Evolutionary conservation across 2,113 vertebrate genomes (phyloP).

Genomic region (Vulpes ferrilata): DNA sequence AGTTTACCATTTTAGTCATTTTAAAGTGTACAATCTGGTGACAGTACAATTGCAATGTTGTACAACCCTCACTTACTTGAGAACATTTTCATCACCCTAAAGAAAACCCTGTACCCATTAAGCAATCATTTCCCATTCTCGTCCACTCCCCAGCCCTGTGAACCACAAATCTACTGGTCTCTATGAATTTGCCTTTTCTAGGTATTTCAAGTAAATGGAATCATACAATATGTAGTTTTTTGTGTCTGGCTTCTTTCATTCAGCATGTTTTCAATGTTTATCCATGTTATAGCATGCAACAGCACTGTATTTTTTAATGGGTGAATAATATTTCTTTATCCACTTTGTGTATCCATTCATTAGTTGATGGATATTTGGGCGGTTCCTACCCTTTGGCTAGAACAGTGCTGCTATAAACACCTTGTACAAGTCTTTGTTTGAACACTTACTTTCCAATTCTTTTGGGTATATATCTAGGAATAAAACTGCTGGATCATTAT

Average conservation of each 20-base stretch:
- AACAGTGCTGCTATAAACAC: neutral
- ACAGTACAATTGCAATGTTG: neutral
- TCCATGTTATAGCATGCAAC: neutral
- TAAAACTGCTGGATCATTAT: neutral
- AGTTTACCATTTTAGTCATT: conserved; percentile 2
- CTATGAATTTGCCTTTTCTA: neutral
- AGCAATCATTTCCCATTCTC: neutral
- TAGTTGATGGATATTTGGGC: neutral
- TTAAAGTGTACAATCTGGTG: neutral
- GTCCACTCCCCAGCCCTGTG: neutral
- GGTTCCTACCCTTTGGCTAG: neutral
- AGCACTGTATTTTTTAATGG: neutral
- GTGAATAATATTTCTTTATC: neutral
- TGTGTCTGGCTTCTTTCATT: neutral
- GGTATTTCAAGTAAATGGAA: neutral
- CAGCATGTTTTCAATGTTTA: neutral
- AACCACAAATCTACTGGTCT: neutral
- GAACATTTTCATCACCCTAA: neutral
- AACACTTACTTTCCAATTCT: neutral
- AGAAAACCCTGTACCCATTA: neutral
- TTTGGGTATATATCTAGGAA: neutral
- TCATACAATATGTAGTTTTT: neutral
- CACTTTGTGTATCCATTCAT: conserved; percentile 37
- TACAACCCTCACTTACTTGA: neutral
- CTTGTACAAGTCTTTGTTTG: neutral